Base-by-base conservation (phyloP, 1,140 invertebrate genomes). In the Acromyrmex echinatior region DNA sequence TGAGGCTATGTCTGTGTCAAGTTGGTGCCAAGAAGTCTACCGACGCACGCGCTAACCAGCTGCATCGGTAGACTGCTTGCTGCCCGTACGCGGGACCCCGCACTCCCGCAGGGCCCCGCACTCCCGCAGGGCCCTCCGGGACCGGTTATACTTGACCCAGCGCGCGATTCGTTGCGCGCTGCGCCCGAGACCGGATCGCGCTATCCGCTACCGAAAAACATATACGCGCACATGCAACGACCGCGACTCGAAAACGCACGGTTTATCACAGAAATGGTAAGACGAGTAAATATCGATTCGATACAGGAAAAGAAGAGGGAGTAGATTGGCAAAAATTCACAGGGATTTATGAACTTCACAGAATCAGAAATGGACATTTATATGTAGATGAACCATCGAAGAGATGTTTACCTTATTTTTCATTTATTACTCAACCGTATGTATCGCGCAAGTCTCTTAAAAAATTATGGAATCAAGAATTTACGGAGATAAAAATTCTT, bases 81-180 rank as follows among this genome's bases (percentile, higher is more conserved):
- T 91, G 87, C 90, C 87, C 88, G 63, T 12, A 18, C 76, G 76
- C 91, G 86, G 78, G 77, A 79, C 86, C 35, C 5, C 31, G 31
- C 31, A 35, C 4, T 35, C 28, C 28, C 76, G 76, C 91, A 85
- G 78, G 77, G 82, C 87, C 35, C 31, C 31, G 31, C 31, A 35
- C 5, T 35, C 86, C 88, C 62, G 79, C 71, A 49, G 85, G 86
- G 77, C 88, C 63, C 81, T 12, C 90, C 87, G 91, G 86, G 92
- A 93, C 92, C 92, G 92, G 92, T 93, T 92, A 92, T 92, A 93
- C 92, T 92, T 93, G 92, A 93, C 92, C 92, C 92, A 93, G 89
- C 92, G 90, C 88, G 88, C 87, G 86, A 71, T 84, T 84, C 80
- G 80, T 76, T 74, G 88, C 63, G 68, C 84, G 73, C 65, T 85